Base-by-base conservation (phyloP, 1,140 invertebrate genomes). In the Steinernema khuongi region DNA sequence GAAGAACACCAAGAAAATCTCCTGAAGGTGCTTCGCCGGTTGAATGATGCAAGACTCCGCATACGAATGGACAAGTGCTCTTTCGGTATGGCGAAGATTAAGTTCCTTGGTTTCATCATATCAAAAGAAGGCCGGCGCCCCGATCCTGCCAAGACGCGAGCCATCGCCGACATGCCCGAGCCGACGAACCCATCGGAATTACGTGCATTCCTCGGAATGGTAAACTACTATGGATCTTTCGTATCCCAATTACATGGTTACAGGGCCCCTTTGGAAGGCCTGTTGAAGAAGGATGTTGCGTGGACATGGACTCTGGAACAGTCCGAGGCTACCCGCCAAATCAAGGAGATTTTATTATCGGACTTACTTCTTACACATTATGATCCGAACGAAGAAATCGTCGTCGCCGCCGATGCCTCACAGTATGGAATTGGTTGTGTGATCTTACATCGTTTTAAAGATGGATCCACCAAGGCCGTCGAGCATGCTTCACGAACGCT, bases 401-500 rank as follows among this genome's bases (percentile, higher is more conserved):
- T 81, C 0, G 75, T 81, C 22, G 79, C 81, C 14, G 79, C 81
- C 0, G 80, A 83, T 71, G 80, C 80, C 1, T 81, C 77, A 11
- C 41, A 80, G 19, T 33, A 79, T 17, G 80, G 81, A 18, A 81
- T 81, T 50, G 80, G 81, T 7, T 79, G 68, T 4, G 79, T 79
- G 1, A 44, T 81, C 17, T 31, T 28, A 26, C 81, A 81, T 68
- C 41, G 36, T 1, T 80, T 79, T 68, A 50, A 74, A 2, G 76
- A 81, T 73, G 79, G 79, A 18, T 44, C 67, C 19, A 67, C 70
- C 26, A 80, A 80, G 44, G 67, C 74, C 17, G 67, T 80, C 17
- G 70, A 69, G 36, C 78, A 80, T 80, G 87, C 83, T 14, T 89
- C 88, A 11, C 76, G 85, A 67, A 82, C 83, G 0, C 78, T 89